phyloP scores from a whole-genome alignment of 2,113 vertebrate species.

The Athene cunicularia region DNA sequence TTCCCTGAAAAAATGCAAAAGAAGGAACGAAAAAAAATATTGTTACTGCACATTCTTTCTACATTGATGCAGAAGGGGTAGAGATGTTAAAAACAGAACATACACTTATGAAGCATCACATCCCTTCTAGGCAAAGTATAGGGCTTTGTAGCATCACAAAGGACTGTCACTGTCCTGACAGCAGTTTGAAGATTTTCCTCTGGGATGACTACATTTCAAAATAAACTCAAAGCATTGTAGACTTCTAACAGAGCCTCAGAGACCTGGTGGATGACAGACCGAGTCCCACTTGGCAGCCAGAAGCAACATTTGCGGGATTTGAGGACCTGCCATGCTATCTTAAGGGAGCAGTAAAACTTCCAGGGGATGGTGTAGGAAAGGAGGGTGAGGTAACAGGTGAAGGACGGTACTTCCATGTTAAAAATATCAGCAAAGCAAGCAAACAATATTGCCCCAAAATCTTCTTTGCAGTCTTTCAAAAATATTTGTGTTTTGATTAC shows the following conservation, averaged over 20 bases:
- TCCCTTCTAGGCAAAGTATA: neutral
- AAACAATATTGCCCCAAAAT: neutral
- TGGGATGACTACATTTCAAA: constrained; percentile 1
- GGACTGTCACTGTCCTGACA: neutral
- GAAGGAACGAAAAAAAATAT: neutral
- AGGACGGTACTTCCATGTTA: neutral
- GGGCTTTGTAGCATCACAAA: constrained; percentile 32
- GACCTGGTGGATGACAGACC: neutral
- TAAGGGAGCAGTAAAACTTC: neutral
- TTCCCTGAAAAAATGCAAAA: neutral
- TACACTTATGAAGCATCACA: neutral
- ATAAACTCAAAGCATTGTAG: neutral
- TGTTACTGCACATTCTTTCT: neutral
- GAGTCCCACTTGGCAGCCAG: neutral
- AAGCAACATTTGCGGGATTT: neutral
- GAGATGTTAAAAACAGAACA: neutral
- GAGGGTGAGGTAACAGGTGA: neutral
- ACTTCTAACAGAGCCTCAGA: constrained; percentile 15
- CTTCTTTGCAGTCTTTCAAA: neutral
- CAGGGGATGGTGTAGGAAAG: neutral
- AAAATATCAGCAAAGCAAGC: neutral
- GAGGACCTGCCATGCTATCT: neutral
- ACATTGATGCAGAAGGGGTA: neutral
- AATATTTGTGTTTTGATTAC: neutral
- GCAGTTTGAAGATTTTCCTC: constrained; percentile 24